Percentiles rank a stretch among this genome's conserved stretches.
Conservation (phyloP, 2,888 invertebrate species). For the Hirtodrosophila confusa region DNA sequence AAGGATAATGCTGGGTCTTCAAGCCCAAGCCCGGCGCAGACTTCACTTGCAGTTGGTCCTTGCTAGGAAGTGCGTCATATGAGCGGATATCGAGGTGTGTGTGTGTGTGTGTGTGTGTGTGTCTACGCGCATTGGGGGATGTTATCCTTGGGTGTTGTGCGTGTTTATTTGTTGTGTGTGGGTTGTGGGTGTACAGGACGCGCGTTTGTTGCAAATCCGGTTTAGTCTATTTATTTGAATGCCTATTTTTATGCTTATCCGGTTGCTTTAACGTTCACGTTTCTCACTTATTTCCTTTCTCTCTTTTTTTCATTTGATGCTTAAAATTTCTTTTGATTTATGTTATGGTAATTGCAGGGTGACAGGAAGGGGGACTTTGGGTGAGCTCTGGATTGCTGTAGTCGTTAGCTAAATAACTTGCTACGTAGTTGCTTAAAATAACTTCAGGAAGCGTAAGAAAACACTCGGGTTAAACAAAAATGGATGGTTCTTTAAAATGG, state of each 20-base stretch:
- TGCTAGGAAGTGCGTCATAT: constrained; percentile 67
- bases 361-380: constrained; percentile 3
- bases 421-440: constrained; percentile 13
- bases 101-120: constrained; percentile 15
- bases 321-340: constrained; percentile 71
- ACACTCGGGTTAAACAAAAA: neutral
- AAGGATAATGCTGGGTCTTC: constrained; percentile 77
- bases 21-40: constrained; percentile 37
- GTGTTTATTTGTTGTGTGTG: constrained; percentile 1
- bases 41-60: constrained; percentile 68
- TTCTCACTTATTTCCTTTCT: constrained; percentile 22
- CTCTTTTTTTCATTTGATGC: constrained; percentile 26
- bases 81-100: constrained; percentile 56
- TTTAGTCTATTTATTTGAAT: constrained; percentile 74
- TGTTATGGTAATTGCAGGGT: constrained; percentile 69
- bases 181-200: constrained; percentile 42
- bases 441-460: neutral
- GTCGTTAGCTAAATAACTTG: constrained; percentile 22
- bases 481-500: neutral
- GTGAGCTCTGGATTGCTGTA: neutral
- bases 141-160: constrained; percentile 10
- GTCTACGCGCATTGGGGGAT: constrained; percentile 27
- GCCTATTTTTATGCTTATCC: constrained; percentile 75
- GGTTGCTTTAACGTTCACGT: constrained; percentile 57
- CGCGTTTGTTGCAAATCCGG: constrained; percentile 69